Evolutionary conservation across 2,797 vertebrate species (phyloP).

Genomic region (Antennarius maculatus): DNA sequence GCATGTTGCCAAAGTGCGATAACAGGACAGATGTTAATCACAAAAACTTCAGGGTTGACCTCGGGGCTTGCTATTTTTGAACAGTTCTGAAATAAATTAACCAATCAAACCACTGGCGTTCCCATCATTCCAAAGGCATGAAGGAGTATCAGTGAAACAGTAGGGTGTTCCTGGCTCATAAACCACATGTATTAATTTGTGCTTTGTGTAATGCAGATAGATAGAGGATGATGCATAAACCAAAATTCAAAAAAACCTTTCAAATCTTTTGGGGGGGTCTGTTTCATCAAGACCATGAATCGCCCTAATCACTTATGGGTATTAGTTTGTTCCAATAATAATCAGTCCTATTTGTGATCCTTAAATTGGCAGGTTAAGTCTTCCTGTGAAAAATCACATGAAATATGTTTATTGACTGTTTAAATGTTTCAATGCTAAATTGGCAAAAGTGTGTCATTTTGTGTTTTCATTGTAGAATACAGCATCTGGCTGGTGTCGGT

Average conservation of each 20-base stretch:
- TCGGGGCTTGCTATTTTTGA: slow-evolving; percentile 28
- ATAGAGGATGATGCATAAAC: slow-evolving; percentile 19
- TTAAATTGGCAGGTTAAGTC: slow-evolving; percentile 54
- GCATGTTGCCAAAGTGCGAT: slow-evolving; percentile 34
- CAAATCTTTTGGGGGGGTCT: slow-evolving; percentile 12
- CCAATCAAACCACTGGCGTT: slow-evolving; percentile 17
- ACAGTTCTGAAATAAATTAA: slow-evolving; percentile 34
- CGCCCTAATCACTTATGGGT: slow-evolving; percentile 11
- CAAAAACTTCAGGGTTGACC: slow-evolving; percentile 31
- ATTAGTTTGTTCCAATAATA: background rate
- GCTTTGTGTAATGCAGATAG: background rate
- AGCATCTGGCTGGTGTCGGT: slow-evolving; percentile 20
- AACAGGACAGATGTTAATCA: slow-evolving; percentile 51
- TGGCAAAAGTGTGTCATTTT: background rate
- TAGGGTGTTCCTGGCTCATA: slow-evolving; percentile 33
- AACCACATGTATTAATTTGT: slow-evolving; percentile 22
- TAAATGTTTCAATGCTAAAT: slow-evolving; percentile 50
- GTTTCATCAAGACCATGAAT: slow-evolving; percentile 38
- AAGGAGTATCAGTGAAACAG: slow-evolving; percentile 10
- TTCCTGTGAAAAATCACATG: slow-evolving; percentile 30
- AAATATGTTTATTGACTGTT: slow-evolving; percentile 54
- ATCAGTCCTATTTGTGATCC: slow-evolving; percentile 36
- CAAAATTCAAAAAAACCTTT: slow-evolving; percentile 34
- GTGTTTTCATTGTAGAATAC: too few relatives aligned
- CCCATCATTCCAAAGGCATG: background rate